A percentile compares a stretch with the other conserved stretches of the same genome.
These are phyloP conservation scores for Neogobius melanostomus DNA, from an alignment of 2,113 vertebrate genomes.

Conservation along the genomic window DNA sequence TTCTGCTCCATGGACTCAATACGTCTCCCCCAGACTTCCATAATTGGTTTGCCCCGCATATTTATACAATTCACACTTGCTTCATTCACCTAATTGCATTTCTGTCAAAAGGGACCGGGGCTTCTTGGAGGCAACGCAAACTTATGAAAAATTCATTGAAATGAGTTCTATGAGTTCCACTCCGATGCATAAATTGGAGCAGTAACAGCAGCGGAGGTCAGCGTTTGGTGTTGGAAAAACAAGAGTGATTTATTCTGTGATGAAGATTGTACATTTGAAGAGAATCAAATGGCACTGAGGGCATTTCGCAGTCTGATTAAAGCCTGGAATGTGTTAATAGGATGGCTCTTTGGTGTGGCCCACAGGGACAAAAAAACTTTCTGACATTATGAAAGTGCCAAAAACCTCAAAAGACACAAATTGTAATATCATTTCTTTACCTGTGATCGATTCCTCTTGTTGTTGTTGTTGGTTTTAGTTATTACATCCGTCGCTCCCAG, in stretches of 20 bases:
- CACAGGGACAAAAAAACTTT: not conserved
- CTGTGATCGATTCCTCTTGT: not conserved
- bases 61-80: constrained; percentile 20
- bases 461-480: constrained; percentile 3
- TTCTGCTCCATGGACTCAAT: constrained; percentile 16
- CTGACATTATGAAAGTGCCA: not conserved
- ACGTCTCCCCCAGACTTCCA: constrained; percentile 6
- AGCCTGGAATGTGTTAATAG: constrained; percentile 9
- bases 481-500: not conserved
- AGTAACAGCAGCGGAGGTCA: constrained; percentile 17
- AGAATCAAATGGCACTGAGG: constrained; percentile 22
- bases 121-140: constrained; percentile 27
- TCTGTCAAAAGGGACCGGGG: constrained; percentile 15
- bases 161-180: constrained; percentile 25
- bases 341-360: not conserved
- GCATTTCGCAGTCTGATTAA: constrained; percentile 10
- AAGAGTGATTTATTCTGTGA: constrained; percentile 43
- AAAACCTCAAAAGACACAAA: not conserved
- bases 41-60: constrained; percentile 30
- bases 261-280: constrained; percentile 4
- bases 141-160: constrained; percentile 39
- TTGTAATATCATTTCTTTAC: not conserved
- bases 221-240: constrained; percentile 18
- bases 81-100: constrained; percentile 37
- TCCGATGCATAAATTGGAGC: constrained; percentile 36